phyloP scores from a whole-genome alignment of 2,797 vertebrate genomes.

The Synanceia verrucosa region DNA sequence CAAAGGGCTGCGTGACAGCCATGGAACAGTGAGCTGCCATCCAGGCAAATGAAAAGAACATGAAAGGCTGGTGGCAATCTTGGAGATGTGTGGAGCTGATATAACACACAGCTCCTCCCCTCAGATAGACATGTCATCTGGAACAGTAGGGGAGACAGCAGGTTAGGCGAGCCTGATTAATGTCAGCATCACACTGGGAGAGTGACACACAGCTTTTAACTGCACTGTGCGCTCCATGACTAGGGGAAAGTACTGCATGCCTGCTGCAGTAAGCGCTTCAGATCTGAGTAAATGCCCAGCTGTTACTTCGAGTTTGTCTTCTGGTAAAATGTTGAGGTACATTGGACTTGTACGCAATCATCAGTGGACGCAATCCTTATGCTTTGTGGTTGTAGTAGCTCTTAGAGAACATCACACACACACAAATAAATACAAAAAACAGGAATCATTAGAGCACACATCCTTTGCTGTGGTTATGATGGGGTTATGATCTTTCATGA shows the following conservation, averaged over 20 bases:
- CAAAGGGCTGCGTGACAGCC: constrained; percentile 71
- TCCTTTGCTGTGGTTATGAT: constrained; percentile 59
- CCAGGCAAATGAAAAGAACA: constrained; percentile 71
- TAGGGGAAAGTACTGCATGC: neutral
- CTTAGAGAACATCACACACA: constrained; percentile 1
- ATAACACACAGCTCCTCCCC: constrained; percentile 64
- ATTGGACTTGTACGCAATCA: constrained; percentile 24
- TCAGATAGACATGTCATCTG: constrained; percentile 71
- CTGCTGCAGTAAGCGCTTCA: constrained; percentile 25
- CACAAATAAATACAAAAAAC: constrained; percentile 3
- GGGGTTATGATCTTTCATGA: constrained; percentile 57
- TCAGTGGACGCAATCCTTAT: constrained; percentile 24
- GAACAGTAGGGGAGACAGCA: constrained; percentile 69
- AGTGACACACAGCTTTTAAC: constrained; percentile 52
- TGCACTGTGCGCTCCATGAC: constrained; percentile 34
- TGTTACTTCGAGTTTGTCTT: constrained; percentile 18
- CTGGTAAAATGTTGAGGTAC: constrained; percentile 30
- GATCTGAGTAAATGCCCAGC: constrained; percentile 31
- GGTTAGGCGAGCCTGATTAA: constrained; percentile 74
- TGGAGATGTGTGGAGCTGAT: constrained; percentile 67
- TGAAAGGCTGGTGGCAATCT: constrained; percentile 76
- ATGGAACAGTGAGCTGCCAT: constrained; percentile 64
- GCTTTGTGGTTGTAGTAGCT: constrained; percentile 30
- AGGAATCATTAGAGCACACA: constrained; percentile 38
- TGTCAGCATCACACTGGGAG: constrained; percentile 57